Percentiles rank a stretch among this genome's conserved stretches.
Evolutionary conservation across 2,888 invertebrate genomes (phyloP).

Genomic region (Caenorhabditis panamensis): DNA sequence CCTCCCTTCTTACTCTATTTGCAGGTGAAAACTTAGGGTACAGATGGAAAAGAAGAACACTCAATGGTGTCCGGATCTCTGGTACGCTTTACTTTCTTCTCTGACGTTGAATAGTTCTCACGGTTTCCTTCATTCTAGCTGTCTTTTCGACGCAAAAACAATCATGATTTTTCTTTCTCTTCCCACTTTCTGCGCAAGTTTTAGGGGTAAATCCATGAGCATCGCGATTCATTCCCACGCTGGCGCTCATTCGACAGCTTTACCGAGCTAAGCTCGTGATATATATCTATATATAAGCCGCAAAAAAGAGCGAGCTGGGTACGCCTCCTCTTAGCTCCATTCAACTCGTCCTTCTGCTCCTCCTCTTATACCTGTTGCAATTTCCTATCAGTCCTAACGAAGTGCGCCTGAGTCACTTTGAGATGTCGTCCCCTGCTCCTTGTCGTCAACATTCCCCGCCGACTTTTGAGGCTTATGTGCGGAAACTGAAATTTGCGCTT

Average conservation of each 20-base stretch:
- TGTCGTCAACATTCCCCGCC: not conserved
- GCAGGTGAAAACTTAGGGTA: conserved; percentile 37
- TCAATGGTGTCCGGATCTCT: conserved; percentile 54
- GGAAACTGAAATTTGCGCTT: not conserved
- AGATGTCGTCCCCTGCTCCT: not conserved
- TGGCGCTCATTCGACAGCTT: not conserved
- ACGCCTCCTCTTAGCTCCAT: not conserved
- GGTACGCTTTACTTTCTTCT: conserved; percentile 28
- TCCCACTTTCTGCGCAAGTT: not conserved
- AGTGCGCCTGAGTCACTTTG: no score
- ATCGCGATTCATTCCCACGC: not conserved
- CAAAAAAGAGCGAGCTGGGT: not conserved
- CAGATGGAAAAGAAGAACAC: conserved; percentile 49
- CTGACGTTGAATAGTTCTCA: not conserved
- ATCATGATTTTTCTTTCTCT: not conserved
- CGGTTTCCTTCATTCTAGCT: not conserved
- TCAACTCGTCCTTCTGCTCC: not conserved
- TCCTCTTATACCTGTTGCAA: not conserved
- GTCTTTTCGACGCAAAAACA: not conserved
- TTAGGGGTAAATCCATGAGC: not conserved
- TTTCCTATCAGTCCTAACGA: not conserved
- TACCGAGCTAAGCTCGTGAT: not conserved
- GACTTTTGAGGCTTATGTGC: not conserved
- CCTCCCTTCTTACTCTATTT: conserved; percentile 7
- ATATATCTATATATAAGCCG: not conserved